phyloP scores from a whole-genome alignment of 2,888 invertebrate species.

The Drosophila tanythrix region DNA sequence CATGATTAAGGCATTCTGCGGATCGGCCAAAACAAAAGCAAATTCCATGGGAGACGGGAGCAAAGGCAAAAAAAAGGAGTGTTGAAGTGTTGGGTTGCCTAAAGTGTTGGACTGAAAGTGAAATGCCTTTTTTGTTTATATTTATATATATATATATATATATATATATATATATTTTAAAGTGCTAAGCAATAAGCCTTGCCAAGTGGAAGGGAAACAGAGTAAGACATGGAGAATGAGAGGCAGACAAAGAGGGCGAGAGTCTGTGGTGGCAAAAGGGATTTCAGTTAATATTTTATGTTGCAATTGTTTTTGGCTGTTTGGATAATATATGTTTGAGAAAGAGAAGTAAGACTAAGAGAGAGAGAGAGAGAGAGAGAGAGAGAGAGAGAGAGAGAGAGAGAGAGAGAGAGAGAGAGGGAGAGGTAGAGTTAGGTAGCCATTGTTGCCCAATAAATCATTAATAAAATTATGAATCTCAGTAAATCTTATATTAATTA shows the following conservation, averaged over 20 bases:
- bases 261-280: constrained; percentile 1
- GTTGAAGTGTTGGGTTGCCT: constrained; percentile 39
- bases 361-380: not conserved
- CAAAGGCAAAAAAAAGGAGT: constrained; percentile 31
- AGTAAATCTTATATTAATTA: not conserved
- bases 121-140: constrained; percentile 41
- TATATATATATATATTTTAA: constrained; percentile 49
- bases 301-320: constrained; percentile 10
- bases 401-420: not conserved
- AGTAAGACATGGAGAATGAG: not conserved
- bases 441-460: not conserved
- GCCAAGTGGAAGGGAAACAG: not conserved
- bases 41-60: constrained; percentile 12
- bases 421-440: not conserved
- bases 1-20: constrained; percentile 76
- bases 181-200: constrained; percentile 52
- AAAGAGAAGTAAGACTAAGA: not conserved
- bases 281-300: constrained; percentile 28
- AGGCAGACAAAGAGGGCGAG: not conserved
- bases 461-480: not conserved
- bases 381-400: not conserved
- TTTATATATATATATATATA: constrained; percentile 43
- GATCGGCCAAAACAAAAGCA: constrained; percentile 49
- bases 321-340: not conserved
- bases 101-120: constrained; percentile 65